These are phyloP conservation scores for Xiphophorus couchianus DNA, from an alignment of 2,113 vertebrate species.

Conservation along the genomic window DNA sequence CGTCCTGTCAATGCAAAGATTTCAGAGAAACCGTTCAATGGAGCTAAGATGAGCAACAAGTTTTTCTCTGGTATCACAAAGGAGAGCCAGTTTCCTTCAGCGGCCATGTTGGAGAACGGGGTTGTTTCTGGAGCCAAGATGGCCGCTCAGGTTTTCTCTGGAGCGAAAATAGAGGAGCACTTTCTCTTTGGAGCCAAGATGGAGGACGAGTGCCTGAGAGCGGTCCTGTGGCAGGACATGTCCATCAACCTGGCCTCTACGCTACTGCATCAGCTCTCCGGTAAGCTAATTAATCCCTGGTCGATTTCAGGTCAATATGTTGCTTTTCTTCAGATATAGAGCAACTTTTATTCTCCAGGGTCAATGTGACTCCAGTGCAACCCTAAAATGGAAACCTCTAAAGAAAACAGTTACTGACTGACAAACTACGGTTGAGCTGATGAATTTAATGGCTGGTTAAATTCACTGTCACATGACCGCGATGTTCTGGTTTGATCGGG, in stretches of 20 bases:
- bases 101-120: slow-evolving; percentile 7
- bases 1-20: background rate
- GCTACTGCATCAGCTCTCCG: slow-evolving; percentile 75
- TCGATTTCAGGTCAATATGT: background rate
- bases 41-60: background rate
- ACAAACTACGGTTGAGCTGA: background rate
- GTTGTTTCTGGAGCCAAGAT: slow-evolving; percentile 17
- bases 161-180: slow-evolving; percentile 44
- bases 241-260: slow-evolving; percentile 76
- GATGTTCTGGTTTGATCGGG: too few species aligned
- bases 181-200: slow-evolving; percentile 60
- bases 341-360: background rate
- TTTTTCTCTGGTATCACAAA: slow-evolving; percentile 3
- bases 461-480: too few species aligned
- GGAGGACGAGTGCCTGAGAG: slow-evolving; percentile 69
- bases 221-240: slow-evolving; percentile 76
- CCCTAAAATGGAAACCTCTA: background rate
- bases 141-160: slow-evolving; percentile 17
- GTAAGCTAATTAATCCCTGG: slow-evolving; percentile 29
- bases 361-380: background rate
- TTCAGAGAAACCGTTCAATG: slow-evolving; percentile 1
- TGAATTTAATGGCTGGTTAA: background rate
- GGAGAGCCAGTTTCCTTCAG: slow-evolving; percentile 11
- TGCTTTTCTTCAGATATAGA: background rate
- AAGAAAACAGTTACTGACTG: background rate